Evolutionary conservation across 2,113 vertebrate genomes (phyloP).

Genomic region (Siniperca knerii): DNA sequence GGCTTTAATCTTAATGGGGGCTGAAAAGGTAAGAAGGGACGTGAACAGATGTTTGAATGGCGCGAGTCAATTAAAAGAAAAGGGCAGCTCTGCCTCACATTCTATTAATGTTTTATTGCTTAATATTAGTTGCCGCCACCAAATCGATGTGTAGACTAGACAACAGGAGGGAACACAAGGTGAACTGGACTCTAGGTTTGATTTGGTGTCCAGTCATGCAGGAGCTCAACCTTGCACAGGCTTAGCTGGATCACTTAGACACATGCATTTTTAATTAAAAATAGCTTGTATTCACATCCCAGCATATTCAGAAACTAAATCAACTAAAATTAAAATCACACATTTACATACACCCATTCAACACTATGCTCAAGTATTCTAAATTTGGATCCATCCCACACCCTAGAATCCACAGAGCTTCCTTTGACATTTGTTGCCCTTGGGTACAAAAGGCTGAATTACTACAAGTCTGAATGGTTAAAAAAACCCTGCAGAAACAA

Average conservation of each 20-base stretch:
- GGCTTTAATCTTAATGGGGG: slow-evolving; percentile 70
- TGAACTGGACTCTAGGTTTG: slow-evolving; percentile 45
- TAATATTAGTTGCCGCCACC: slow-evolving; percentile 38
- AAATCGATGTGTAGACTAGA: slow-evolving; percentile 44
- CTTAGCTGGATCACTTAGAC: neutral
- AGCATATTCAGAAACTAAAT: neutral
- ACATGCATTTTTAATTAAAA: neutral
- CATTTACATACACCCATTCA: neutral
- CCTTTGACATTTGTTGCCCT: slow-evolving; percentile 19
- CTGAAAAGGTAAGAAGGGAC: slow-evolving; percentile 50
- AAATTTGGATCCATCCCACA: slow-evolving; percentile 3
- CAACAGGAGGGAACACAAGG: slow-evolving; percentile 34
- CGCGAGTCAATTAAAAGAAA: slow-evolving; percentile 56
- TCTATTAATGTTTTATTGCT: slow-evolving; percentile 65
- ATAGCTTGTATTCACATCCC: neutral
- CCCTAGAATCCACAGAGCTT: slow-evolving; percentile 21
- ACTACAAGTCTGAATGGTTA: neutral
- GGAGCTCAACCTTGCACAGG: neutral
- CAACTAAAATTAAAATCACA: neutral
- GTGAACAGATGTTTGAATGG: slow-evolving; percentile 64
- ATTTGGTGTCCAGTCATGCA: slow-evolving; percentile 42
- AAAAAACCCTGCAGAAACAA: slow-evolving; percentile 16
- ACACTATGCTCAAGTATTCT: slow-evolving; percentile 21
- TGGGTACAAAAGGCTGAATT: slow-evolving; percentile 18
- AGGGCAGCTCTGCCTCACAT: slow-evolving; percentile 61